Evolutionary conservation across 2,888 invertebrate species (phyloP).

Genomic region (Eupelmus urozonus): DNA sequence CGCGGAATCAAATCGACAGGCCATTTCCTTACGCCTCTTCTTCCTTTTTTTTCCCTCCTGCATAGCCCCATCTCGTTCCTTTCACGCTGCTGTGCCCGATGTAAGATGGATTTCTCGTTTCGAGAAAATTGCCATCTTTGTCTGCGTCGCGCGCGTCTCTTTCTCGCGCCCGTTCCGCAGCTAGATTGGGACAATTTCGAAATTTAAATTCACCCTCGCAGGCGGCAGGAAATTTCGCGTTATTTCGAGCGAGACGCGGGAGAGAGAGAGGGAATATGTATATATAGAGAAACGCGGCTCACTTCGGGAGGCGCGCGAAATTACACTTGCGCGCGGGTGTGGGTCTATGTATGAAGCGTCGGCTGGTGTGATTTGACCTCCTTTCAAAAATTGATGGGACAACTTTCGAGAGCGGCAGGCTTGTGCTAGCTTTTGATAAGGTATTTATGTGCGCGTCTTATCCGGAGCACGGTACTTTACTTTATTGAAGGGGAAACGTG

Average conservation of each 20-base stretch:
- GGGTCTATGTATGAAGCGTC: background rate
- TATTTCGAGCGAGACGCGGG: constrained; percentile 22
- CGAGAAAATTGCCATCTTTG: constrained; percentile 46
- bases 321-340: background rate
- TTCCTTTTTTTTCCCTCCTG: too few species aligned
- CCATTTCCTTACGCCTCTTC: too few species aligned
- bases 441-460: background rate
- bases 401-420: background rate
- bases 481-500: too few species aligned
- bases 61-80: too few species aligned
- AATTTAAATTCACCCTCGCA: constrained; percentile 50
- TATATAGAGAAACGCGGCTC: too few species aligned
- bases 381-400: constrained; percentile 30
- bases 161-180: background rate
- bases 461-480: too few species aligned
- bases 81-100: background rate
- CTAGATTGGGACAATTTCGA: constrained; percentile 48
- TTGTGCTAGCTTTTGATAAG: background rate
- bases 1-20: too few species aligned
- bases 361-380: background rate
- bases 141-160: constrained; percentile 1
- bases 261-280: background rate
- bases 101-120: constrained; percentile 34
- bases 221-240: constrained; percentile 30
- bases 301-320: background rate